A percentile compares a stretch with the other conserved stretches of the same genome.
These are phyloP conservation scores for Adelphocoris suturalis DNA, from an alignment of 2,888 invertebrate species.

Conservation along the genomic window DNA sequence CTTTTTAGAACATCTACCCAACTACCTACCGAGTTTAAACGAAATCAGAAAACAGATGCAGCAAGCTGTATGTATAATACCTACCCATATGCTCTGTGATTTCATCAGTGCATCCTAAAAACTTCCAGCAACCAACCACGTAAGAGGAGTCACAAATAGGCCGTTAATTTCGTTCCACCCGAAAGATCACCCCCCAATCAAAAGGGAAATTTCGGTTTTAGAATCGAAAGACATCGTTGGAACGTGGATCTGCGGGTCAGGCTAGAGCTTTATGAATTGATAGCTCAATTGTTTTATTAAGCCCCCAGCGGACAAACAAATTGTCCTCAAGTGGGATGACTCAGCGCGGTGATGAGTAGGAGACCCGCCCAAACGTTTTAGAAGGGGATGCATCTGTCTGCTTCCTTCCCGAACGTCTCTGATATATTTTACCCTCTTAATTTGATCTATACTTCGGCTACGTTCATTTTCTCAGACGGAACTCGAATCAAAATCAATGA, in stretches of 20 bases:
- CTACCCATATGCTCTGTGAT: too few species aligned
- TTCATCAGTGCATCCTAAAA: too few species aligned
- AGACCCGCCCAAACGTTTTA: background rate
- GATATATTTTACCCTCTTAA: background rate
- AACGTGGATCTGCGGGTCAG: conserved; percentile 15
- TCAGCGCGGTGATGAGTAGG: conserved; percentile 34
- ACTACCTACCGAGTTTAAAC: too few species aligned
- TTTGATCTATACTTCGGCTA: background rate
- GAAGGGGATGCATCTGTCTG: conserved; percentile 33
- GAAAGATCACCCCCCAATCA: background rate
- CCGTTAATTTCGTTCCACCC: background rate
- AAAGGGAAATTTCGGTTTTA: background rate
- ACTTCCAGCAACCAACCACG: too few species aligned
- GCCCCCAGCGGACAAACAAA: conserved; percentile 61
- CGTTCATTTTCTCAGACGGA: background rate
- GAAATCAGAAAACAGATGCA: too few species aligned
- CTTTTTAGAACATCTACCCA: too few species aligned
- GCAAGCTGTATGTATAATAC: too few species aligned
- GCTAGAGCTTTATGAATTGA: conserved; percentile 50
- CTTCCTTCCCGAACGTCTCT: conserved; percentile 35
- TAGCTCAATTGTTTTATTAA: conserved; percentile 61
- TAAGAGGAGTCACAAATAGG: too few species aligned
- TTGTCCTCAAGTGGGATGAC: conserved; percentile 62
- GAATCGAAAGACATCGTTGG: background rate
- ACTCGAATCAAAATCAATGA: too few species aligned